Conservation (phyloP, 1,140 invertebrate species). For the Manduca sexta region DNA sequence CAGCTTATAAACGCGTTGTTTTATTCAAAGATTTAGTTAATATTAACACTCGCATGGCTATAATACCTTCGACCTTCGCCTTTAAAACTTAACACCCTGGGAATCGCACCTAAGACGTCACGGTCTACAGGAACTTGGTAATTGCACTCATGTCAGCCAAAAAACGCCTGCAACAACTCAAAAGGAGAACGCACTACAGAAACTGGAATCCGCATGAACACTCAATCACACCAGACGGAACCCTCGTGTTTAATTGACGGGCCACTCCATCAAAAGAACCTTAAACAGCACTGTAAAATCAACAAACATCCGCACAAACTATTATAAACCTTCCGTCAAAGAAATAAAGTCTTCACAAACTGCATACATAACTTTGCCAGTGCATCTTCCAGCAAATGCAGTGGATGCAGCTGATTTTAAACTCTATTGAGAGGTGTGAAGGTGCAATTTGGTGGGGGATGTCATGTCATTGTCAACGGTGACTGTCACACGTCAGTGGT, state of each 20-base stretch:
- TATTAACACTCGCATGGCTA: too few species aligned
- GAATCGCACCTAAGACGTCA: too few species aligned
- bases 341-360: slow-evolving; percentile 5
- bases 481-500: slow-evolving; percentile 44
- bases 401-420: slow-evolving; percentile 9
- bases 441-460: neutral
- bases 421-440: neutral
- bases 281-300: slow-evolving; percentile 32
- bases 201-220: slow-evolving; percentile 57
- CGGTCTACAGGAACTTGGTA: too few species aligned
- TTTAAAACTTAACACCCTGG: too few species aligned
- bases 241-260: slow-evolving; percentile 65
- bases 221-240: slow-evolving; percentile 56
- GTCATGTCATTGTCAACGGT: slow-evolving; percentile 38
- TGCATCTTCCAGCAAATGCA: neutral
- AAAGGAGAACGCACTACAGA: neutral
- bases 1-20: too few species aligned
- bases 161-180: too few species aligned
- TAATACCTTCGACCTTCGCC: too few species aligned
- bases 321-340: slow-evolving; percentile 12
- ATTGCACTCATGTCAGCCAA: too few species aligned
- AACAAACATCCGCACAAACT: slow-evolving; percentile 1
- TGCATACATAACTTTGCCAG: slow-evolving; percentile 1
- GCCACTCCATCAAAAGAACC: slow-evolving; percentile 65
- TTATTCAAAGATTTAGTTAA: too few species aligned